Conservation (phyloP, 2,113 vertebrate genomes). For the Dascyllus trimaculatus region DNA sequence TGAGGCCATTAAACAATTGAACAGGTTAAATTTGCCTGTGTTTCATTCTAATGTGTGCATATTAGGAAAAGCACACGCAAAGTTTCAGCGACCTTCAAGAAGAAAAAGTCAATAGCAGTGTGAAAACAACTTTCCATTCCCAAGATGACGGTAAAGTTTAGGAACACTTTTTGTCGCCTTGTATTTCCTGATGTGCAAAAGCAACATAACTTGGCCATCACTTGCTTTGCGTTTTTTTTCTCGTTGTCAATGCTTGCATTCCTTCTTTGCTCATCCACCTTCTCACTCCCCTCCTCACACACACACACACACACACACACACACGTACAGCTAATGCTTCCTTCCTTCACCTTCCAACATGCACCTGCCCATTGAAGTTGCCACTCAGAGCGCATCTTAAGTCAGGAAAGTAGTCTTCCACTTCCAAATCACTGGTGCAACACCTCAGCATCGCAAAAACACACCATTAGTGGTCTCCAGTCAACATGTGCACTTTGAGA, state of each 20-base stretch:
- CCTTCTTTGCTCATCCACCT: neutral
- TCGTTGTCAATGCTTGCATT: conserved; percentile 3
- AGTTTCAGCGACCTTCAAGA: conserved; percentile 41
- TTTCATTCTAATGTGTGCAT: neutral
- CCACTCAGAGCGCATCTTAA: conserved; percentile 48
- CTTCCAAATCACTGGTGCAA: conserved; percentile 60
- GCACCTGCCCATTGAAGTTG: conserved; percentile 42
- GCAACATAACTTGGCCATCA: conserved; percentile 18
- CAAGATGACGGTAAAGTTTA: conserved; percentile 17
- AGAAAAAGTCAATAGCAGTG: conserved; percentile 12
- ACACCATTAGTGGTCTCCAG: conserved; percentile 72
- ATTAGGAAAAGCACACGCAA: neutral
- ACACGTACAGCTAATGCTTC: conserved; percentile 18
- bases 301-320: conserved; percentile 2
- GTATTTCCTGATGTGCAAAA: conserved; percentile 31
- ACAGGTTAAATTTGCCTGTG: conserved; percentile 40
- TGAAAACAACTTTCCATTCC: conserved; percentile 28
- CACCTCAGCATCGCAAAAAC: conserved; percentile 57
- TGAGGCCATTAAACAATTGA: conserved; percentile 10
- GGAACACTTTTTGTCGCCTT: conserved; percentile 69
- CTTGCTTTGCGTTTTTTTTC: conserved; percentile 29
- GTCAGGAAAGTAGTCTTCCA: conserved; percentile 37
- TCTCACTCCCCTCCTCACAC: conserved; percentile 16
- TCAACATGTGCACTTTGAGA: conserved; percentile 69
- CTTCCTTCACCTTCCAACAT: conserved; percentile 34